These are phyloP conservation scores for Gulo gulo DNA, from an alignment of 2,113 vertebrate species.

Conservation along the genomic window DNA sequence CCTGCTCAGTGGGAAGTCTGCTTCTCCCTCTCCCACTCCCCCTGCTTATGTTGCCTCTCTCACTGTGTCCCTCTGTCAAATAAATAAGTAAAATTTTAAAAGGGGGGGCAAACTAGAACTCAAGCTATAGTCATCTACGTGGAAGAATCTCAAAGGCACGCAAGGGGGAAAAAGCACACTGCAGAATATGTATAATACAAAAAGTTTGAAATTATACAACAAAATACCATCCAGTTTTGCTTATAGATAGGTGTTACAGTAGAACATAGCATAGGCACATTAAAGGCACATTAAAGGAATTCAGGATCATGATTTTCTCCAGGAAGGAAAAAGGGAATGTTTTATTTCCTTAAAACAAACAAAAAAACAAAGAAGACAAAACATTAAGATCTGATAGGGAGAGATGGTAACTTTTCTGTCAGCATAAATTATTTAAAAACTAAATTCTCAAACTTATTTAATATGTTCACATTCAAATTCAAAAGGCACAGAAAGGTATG, in stretches of 20 bases:
- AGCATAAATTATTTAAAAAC: neutral
- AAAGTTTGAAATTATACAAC: neutral
- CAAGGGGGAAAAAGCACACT: neutral
- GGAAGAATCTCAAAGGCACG: neutral
- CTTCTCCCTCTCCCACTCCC: no score
- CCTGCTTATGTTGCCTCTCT: no score
- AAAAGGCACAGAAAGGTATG: neutral
- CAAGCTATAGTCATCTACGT: neutral
- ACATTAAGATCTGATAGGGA: neutral
- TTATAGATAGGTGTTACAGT: neutral
- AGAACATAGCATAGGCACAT: neutral
- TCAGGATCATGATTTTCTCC: neutral
- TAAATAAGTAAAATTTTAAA: no score
- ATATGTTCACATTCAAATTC: neutral
- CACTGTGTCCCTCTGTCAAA: no score
- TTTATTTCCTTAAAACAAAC: neutral
- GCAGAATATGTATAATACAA: neutral
- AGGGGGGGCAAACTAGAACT: neutral
- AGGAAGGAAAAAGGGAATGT: neutral
- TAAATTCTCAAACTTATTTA: neutral
- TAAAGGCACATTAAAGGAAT: neutral
- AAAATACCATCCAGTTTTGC: neutral
- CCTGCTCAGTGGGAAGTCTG: no score
- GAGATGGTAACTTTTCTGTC: neutral
- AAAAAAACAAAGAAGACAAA: neutral